Evolutionary conservation across 2,888 invertebrate species (phyloP).

Genomic region (Tineola bisselliella): DNA sequence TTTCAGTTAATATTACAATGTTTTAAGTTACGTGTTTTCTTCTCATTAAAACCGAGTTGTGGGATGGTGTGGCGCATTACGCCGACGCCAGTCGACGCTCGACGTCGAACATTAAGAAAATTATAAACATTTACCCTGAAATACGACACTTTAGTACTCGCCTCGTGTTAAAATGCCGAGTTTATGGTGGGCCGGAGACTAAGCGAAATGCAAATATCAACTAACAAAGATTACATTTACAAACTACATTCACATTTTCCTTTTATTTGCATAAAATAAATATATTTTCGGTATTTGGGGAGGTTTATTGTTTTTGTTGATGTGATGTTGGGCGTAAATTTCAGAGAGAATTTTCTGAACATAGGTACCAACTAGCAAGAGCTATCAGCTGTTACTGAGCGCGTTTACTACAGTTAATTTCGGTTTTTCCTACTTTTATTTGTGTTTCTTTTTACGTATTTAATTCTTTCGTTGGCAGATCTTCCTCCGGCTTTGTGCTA

Average conservation of each 20-base stretch:
- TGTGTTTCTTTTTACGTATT: background rate
- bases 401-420: background rate
- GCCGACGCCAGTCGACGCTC: constrained; percentile 14
- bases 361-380: background rate
- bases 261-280: background rate
- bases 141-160: constrained; percentile 13
- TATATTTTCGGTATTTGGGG: background rate
- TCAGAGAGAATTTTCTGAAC: background rate
- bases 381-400: background rate
- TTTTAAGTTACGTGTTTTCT: constrained; percentile 13
- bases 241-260: background rate
- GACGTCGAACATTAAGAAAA: constrained; percentile 15
- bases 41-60: constrained; percentile 12
- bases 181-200: constrained; percentile 11
- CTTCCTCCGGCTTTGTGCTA: background rate
- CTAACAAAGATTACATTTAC: constrained; percentile 5
- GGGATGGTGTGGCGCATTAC: constrained; percentile 11
- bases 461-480: background rate
- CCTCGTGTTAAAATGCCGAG: constrained; percentile 11
- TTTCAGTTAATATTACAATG: background rate
- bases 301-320: background rate
- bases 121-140: constrained; percentile 15
- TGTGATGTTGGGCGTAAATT: too few relatives aligned
- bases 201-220: constrained; percentile 7
- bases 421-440: background rate